Conservation (phyloP, 2,113 vertebrate species). For the Atractosteus spatula region DNA sequence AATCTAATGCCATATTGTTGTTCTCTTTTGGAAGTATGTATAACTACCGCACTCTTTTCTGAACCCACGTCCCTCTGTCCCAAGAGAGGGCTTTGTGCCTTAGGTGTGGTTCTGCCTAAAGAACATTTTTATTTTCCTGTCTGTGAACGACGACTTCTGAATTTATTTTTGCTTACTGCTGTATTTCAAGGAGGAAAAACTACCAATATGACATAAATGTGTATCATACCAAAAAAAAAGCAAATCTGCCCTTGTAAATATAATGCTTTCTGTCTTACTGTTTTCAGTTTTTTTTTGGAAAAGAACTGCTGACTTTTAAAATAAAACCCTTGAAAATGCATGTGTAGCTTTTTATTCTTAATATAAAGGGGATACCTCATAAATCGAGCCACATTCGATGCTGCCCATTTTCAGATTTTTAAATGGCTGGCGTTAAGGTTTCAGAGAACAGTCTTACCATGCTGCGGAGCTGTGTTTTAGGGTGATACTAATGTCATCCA, state of each 20-base stretch:
- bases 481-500: too few species aligned
- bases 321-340: slow-evolving; percentile 64
- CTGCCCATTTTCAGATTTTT: too few species aligned
- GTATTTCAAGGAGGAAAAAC: slow-evolving; percentile 47
- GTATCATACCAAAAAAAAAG: slow-evolving; percentile 80
- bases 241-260: slow-evolving; percentile 85
- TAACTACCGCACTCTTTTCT: slow-evolving; percentile 81
- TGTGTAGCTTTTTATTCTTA: background rate
- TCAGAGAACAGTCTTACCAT: too few species aligned
- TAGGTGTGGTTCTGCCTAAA: slow-evolving; percentile 79
- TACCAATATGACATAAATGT: slow-evolving; percentile 75
- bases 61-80: slow-evolving; percentile 68
- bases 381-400: too few species aligned
- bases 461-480: too few species aligned
- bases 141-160: slow-evolving; percentile 68
- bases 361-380: too few species aligned
- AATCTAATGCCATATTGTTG: slow-evolving; percentile 76
- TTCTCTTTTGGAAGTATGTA: slow-evolving; percentile 79
- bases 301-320: slow-evolving; percentile 82
- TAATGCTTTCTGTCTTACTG: slow-evolving; percentile 77
- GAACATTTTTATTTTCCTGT: slow-evolving; percentile 71
- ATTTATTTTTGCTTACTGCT: slow-evolving; percentile 39
- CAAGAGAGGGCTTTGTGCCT: slow-evolving; percentile 86
- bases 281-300: slow-evolving; percentile 70
- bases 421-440: too few species aligned